Evolutionary conservation across 2,888 invertebrate species (phyloP).

Genomic region (Thymelicus lineola): DNA sequence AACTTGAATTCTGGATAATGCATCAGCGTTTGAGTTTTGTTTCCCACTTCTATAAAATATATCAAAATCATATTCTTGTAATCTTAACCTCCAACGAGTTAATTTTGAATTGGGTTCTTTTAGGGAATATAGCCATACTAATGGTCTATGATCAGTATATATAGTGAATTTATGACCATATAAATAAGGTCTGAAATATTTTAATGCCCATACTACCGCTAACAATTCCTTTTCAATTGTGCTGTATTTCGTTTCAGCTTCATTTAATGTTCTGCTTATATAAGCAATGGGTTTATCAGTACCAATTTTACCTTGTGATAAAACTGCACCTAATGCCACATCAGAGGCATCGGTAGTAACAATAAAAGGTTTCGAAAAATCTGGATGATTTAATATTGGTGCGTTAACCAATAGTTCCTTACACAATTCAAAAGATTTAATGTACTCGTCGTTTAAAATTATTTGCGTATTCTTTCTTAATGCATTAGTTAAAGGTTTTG

Average conservation of each 20-base stretch:
- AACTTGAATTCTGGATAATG: constrained; percentile 36
- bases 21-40: constrained; percentile 40
- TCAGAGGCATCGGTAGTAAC: constrained; percentile 50
- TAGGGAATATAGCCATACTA: too few species aligned
- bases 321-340: constrained; percentile 48
- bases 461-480: not conserved
- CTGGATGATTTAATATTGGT: not conserved
- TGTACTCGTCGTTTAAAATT: not conserved
- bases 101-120: too few species aligned
- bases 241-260: constrained; percentile 30
- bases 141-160: constrained; percentile 9
- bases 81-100: too few species aligned
- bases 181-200: constrained; percentile 50
- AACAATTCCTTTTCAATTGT: constrained; percentile 40
- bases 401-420: not conserved
- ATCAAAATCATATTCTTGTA: too few species aligned
- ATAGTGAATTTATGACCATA: constrained; percentile 51
- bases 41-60: too few species aligned
- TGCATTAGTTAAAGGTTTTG: not conserved
- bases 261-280: constrained; percentile 30
- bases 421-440: not conserved
- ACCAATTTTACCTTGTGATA: constrained; percentile 49
- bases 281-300: constrained; percentile 17
- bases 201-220: constrained; percentile 42
- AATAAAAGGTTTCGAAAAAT: constrained; percentile 33